Percentiles rank a stretch among this genome's conserved stretches.
phyloP scores from a whole-genome alignment of 2,888 invertebrate genomes.

The Augiades crinisus region DNA sequence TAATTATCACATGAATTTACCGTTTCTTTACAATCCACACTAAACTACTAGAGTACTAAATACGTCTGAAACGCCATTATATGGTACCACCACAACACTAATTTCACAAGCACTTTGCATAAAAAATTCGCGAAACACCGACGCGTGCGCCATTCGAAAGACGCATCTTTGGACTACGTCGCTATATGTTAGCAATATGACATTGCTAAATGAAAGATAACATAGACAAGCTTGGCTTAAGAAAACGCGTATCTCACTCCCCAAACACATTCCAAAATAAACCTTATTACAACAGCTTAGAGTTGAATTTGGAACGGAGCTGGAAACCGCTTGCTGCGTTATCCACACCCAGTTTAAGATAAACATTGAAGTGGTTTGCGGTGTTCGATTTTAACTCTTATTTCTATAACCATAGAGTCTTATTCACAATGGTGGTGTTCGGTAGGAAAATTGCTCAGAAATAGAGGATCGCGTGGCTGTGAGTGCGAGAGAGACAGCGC shows the following conservation, averaged over 20 bases:
- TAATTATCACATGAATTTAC: neutral
- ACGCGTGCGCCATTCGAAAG: slow-evolving; percentile 23
- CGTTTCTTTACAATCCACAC: neutral
- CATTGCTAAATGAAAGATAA: slow-evolving; percentile 76
- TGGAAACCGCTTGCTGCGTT: slow-evolving; percentile 37
- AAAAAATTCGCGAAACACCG: slow-evolving; percentile 23
- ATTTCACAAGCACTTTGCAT: slow-evolving; percentile 16
- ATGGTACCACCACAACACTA: no score
- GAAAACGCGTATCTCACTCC: slow-evolving; percentile 16
- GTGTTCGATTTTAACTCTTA: slow-evolving; percentile 45
- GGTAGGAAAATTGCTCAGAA: slow-evolving; percentile 69
- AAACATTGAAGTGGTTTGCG: slow-evolving; percentile 59
- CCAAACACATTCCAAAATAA: slow-evolving; percentile 34
- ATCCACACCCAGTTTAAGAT: slow-evolving; percentile 47
- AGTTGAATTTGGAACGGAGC: slow-evolving; percentile 32
- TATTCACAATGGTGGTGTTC: slow-evolving; percentile 35
- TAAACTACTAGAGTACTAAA: neutral
- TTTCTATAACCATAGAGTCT: slow-evolving; percentile 37
- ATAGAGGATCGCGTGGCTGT: slow-evolving; percentile 45
- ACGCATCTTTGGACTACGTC: slow-evolving; percentile 44
- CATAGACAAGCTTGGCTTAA: slow-evolving; percentile 42
- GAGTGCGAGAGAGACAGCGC: slow-evolving; percentile 52
- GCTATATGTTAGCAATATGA: slow-evolving; percentile 66
- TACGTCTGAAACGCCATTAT: neutral
- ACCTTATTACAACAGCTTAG: slow-evolving; percentile 32